Evolutionary conservation across 37 sponge, comb jelly and placozoan species (phyloP).

Genomic region (Hormiphora californensis): DNA sequence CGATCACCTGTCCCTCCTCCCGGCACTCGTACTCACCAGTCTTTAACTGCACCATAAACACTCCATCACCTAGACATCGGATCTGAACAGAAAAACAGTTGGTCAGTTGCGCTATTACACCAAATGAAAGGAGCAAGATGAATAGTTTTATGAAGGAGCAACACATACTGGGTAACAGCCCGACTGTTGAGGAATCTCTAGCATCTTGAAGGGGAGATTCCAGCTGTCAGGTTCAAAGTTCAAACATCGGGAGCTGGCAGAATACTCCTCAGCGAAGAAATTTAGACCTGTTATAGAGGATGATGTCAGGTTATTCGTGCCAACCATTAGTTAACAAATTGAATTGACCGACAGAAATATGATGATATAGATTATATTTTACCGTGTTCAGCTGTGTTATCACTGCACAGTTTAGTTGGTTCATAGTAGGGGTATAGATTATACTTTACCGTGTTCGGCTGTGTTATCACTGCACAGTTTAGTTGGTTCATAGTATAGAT

Average conservation of each 20-base stretch:
- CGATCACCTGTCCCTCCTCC: too few species aligned
- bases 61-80: too few species aligned
- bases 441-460: background rate
- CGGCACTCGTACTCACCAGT: too few species aligned
- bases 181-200: background rate
- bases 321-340: too few species aligned
- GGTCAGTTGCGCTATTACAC: too few species aligned
- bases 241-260: background rate
- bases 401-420: background rate
- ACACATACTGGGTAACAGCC: conserved; percentile 17
- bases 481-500: background rate
- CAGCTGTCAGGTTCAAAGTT: background rate
- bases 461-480: background rate
- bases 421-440: background rate
- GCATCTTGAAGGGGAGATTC: background rate
- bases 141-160: too few species aligned
- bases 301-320: too few species aligned
- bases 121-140: too few species aligned
- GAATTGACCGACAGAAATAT: too few species aligned
- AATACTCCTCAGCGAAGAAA: background rate
- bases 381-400: background rate
- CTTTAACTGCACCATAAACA: too few species aligned
- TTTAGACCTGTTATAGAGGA: background rate
- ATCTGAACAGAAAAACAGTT: too few species aligned
- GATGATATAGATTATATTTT: background rate